A percentile compares a stretch with the other conserved stretches of the same genome.
phyloP scores from a whole-genome alignment of 2,888 invertebrate genomes.

The Zygaena filipendulae region DNA sequence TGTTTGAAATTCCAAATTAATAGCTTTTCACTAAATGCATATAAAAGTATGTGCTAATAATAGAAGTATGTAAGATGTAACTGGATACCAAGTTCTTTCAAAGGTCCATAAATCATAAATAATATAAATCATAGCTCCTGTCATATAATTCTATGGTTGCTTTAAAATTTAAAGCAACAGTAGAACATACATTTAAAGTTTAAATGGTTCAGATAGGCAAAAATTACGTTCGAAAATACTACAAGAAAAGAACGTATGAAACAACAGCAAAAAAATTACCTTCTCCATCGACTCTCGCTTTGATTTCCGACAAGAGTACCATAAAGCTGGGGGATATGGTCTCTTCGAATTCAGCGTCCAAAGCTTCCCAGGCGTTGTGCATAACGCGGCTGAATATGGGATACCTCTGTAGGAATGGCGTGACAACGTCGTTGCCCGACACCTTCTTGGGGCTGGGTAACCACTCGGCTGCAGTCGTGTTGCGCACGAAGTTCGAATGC shows the following conservation, averaged over 20 bases:
- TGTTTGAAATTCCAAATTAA: too few relatives aligned
- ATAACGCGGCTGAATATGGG: constrained; percentile 67
- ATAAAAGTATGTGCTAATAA: too few relatives aligned
- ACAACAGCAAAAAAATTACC: constrained; percentile 23
- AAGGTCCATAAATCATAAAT: too few relatives aligned
- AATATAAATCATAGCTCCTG: too few relatives aligned
- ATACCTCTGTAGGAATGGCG: constrained; percentile 69
- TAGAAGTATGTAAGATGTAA: too few relatives aligned
- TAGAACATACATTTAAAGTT: constrained; percentile 12
- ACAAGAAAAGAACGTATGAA: not conserved
- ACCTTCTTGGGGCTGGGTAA: constrained; percentile 51
- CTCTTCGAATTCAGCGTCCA: constrained; percentile 65
- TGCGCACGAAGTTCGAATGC: constrained; percentile 69
- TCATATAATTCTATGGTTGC: too few relatives aligned
- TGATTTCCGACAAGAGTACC: constrained; percentile 64
- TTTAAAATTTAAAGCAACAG: too few relatives aligned
- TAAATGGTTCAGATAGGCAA: not conserved
- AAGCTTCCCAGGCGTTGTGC: constrained; percentile 52
- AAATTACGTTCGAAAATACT: not conserved
- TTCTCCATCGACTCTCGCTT: constrained; percentile 52
- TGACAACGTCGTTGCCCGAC: constrained; percentile 34
- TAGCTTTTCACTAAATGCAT: too few relatives aligned
- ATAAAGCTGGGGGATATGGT: constrained; percentile 67
- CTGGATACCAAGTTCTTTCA: too few relatives aligned
- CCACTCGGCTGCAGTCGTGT: constrained; percentile 72